A percentile compares a stretch with the other conserved stretches of the same genome.
Conservation (phyloP, 2,113 vertebrate genomes). For the Saguinus midas region DNA sequence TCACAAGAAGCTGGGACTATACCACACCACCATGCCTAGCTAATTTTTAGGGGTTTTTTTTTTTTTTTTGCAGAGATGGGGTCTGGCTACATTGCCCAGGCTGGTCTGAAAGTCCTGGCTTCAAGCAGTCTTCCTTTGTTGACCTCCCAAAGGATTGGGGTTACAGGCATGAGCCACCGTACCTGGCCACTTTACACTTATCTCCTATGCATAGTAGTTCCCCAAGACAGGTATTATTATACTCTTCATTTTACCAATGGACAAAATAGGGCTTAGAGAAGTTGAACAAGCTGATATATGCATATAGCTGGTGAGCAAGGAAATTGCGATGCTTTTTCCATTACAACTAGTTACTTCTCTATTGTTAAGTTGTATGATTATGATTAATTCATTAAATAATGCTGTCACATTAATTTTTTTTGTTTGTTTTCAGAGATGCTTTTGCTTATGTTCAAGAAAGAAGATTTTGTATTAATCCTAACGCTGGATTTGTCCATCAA, state of each 20-base stretch:
- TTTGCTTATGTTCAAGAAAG: slow-evolving; percentile 99
- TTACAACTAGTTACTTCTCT: background rate
- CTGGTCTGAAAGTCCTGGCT: too few relatives aligned
- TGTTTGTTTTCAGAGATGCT: slow-evolving; percentile 88
- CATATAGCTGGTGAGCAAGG: background rate
- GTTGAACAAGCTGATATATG: background rate
- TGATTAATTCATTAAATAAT: slow-evolving; percentile 33
- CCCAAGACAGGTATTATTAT: background rate
- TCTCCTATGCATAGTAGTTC: background rate
- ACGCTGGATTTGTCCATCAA: slow-evolving; percentile 99
- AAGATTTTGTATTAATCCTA: slow-evolving; percentile 99
- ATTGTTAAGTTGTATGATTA: background rate
- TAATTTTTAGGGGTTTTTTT: too few relatives aligned
- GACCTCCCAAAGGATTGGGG: too few relatives aligned
- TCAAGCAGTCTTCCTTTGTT: too few relatives aligned
- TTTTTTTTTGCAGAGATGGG: too few relatives aligned
- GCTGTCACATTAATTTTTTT: slow-evolving; percentile 12
- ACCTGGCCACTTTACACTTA: background rate
- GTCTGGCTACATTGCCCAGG: too few relatives aligned
- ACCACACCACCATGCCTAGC: too few relatives aligned
- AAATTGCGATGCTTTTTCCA: background rate
- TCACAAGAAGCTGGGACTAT: too few relatives aligned
- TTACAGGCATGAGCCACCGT: too few relatives aligned
- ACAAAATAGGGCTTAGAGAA: slow-evolving; percentile 37
- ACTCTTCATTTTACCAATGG: background rate